Conservation (phyloP, 2,113 vertebrate genomes). For the Sisor rabdophorus region DNA sequence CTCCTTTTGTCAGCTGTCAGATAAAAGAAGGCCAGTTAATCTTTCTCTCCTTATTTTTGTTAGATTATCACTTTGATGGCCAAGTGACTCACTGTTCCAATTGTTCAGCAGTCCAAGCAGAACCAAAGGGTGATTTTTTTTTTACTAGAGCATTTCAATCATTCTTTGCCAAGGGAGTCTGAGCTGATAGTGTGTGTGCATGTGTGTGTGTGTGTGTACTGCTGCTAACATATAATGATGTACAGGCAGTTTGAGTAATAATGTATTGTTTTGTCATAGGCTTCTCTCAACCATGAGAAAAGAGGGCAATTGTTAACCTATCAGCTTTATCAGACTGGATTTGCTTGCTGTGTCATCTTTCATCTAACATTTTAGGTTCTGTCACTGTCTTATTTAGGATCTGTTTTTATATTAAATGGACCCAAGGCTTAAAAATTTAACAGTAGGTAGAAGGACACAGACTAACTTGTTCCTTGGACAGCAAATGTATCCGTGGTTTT, state of each 20-base stretch:
- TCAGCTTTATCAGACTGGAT: not conserved
- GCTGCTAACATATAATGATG: not conserved
- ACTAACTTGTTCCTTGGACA: not conserved
- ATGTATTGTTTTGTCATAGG: not conserved
- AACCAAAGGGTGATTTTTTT: not conserved
- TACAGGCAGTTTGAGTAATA: constrained; percentile 1
- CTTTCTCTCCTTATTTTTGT: constrained; percentile 11
- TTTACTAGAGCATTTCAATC: not conserved
- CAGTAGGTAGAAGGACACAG: not conserved
- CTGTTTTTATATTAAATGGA: not conserved
- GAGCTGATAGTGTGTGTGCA: not conserved
- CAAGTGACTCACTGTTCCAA: not conserved
- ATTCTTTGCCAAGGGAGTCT: not conserved
- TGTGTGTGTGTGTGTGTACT: no score
- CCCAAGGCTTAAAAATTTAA: not conserved
- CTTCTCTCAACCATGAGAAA: not conserved
- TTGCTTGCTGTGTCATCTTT: not conserved
- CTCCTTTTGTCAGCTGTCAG: not conserved
- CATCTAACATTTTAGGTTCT: constrained; percentile 28
- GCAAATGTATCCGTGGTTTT: not conserved
- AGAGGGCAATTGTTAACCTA: not conserved
- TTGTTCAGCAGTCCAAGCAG: not conserved
- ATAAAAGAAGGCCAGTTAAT: not conserved
- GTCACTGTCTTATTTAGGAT: constrained; percentile 35
- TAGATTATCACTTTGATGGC: constrained; percentile 9